phyloP scores from a whole-genome alignment of 2,888 invertebrate genomes.

The Himalopsyche anomala region DNA sequence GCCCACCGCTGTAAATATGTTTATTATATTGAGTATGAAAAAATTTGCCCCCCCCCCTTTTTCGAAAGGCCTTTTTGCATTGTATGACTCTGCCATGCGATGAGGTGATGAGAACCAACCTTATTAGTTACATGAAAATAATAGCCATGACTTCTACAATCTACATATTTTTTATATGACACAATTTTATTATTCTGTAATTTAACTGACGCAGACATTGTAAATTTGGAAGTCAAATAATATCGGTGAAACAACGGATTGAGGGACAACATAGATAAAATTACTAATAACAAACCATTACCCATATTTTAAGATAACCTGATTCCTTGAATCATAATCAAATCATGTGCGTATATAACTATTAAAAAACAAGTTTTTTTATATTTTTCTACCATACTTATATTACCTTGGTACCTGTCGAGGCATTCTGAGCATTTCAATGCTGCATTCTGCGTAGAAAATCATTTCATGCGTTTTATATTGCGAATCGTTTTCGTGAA shows the following conservation, averaged over 20 bases:
- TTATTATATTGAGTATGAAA: too few relatives aligned
- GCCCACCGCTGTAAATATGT: too few relatives aligned
- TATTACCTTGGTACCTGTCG: neutral
- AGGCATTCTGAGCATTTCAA: neutral
- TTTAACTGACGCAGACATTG: too few relatives aligned
- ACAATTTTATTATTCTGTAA: too few relatives aligned
- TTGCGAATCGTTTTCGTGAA: constrained; percentile 20
- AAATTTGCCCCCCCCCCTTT: too few relatives aligned
- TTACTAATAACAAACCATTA: neutral
- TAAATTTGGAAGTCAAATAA: too few relatives aligned
- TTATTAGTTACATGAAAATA: too few relatives aligned
- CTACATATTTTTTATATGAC: too few relatives aligned
- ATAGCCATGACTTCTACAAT: too few relatives aligned
- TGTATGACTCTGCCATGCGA: too few relatives aligned
- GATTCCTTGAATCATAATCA: neutral
- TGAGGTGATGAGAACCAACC: too few relatives aligned
- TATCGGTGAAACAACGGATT: neutral
- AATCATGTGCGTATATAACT: neutral
- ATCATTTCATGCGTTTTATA: neutral
- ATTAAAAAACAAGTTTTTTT: neutral
- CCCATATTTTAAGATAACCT: neutral
- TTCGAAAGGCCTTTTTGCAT: too few relatives aligned
- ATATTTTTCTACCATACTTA: neutral
- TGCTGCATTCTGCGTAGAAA: constrained; percentile 10
- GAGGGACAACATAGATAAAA: neutral